Base-by-base conservation (phyloP, 2,888 invertebrate genomes). In the Anarsia innoxiella region DNA sequence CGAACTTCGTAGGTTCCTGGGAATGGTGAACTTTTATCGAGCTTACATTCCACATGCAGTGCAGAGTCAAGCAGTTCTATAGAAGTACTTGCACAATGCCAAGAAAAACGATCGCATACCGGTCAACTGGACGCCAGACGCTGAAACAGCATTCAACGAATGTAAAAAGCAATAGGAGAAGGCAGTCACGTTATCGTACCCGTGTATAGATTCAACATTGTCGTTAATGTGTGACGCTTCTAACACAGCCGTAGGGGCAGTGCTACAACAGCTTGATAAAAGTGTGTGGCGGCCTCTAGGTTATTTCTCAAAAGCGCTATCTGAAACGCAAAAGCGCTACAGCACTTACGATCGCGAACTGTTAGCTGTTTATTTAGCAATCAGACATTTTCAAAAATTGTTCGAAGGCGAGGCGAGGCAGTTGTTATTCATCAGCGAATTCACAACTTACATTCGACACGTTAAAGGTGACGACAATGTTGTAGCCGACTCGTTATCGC, bases 221-320 rank as follows among this genome's bases (percentile, higher is more conserved):
- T 38, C 52, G 3, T 8, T 69, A 1, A 45, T 53, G 16, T 45
- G 48, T 0, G 66, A 71, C 42, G 72, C 72, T 1, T 72, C 66
- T 0, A 51, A 64, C 27, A 43, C 23, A 1, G 51, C 63, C 2
- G 46, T 63, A 4, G 71, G 69, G n/a, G n/a, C n/a, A n/a, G n/a
- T n/a, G n/a, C n/a, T n/a, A n/a, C 60, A 72, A 38, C 67, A 71
- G 46, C n/a, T 35, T 1, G 35, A 46, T 2, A 28, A 49, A 5
- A 33, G 45, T 12, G 14, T 36, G 0, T 55, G 57, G 51, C 36
- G 63, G 41, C 65, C 66, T 0, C 33, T 68, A 8, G 57, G 56
- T 1, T 69, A 64, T 37, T 68, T 58, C 39, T 63, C 61, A 2
- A 53, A 48, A 33, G 62, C 56, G 16, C 39, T 70, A 1, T 46